Percentiles rank a stretch among this genome's conserved stretches.
Conservation (phyloP, 2,113 vertebrate species). For the Spilogale gracilis region DNA sequence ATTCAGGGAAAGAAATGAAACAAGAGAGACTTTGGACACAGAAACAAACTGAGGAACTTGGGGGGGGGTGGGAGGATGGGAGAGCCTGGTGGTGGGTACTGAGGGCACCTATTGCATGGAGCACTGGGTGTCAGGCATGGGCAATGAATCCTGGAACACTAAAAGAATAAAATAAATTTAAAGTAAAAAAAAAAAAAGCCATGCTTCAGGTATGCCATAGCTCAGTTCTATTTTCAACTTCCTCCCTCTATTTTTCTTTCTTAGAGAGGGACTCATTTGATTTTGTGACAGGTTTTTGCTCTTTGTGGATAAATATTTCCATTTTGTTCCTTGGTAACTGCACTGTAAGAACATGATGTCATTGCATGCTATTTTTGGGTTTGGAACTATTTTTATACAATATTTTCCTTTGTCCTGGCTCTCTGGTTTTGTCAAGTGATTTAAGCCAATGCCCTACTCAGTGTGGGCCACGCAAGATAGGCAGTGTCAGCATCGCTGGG, state of each 20-base stretch:
- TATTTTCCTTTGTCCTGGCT: neutral
- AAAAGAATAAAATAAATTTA: too few species aligned
- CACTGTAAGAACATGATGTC: neutral
- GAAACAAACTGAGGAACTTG: too few species aligned
- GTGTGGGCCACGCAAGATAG: neutral
- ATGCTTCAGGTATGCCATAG: neutral
- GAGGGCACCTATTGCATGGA: too few species aligned
- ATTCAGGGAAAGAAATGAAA: too few species aligned
- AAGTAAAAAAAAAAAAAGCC: neutral
- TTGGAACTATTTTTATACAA: neutral
- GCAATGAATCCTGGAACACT: too few species aligned
- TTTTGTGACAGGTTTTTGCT: neutral
- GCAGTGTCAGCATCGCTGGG: neutral
- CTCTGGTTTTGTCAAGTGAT: neutral
- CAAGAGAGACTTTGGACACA: too few species aligned
- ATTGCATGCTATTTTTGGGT: neutral
- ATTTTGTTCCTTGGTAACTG: neutral
- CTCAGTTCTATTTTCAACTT: neutral
- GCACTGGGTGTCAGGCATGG: too few species aligned
- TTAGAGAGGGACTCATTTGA: neutral
- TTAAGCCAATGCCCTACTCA: neutral
- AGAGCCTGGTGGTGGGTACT: too few species aligned
- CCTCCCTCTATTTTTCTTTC: neutral
- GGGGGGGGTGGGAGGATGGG: too few species aligned
- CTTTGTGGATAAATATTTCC: neutral